Percentiles rank a stretch among this genome's conserved stretches.
These are phyloP conservation scores for Turritopsis rubra DNA, from an alignment of 30 jellyfish, hydroid and myxozoan genomes.

Conservation along the genomic window DNA sequence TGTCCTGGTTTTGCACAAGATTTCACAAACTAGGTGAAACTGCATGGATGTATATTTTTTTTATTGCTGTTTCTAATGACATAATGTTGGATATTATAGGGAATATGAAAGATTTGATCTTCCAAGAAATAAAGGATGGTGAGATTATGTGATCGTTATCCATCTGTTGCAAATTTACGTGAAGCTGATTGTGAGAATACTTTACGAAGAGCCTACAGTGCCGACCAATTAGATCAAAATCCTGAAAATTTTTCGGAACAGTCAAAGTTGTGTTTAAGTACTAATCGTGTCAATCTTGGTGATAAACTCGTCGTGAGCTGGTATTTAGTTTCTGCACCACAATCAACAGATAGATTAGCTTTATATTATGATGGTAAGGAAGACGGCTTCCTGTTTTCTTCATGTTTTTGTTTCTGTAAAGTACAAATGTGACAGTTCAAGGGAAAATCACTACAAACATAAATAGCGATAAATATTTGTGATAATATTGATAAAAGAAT, in stretches of 20 bases:
- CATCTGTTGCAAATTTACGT: conserved; percentile 25
- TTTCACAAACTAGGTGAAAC: too few species aligned
- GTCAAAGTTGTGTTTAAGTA: conserved; percentile 52
- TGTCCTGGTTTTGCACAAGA: too few species aligned
- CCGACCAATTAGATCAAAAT: conserved; percentile 44
- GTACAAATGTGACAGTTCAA: too few species aligned
- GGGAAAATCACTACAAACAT: too few species aligned
- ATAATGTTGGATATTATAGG: background rate
- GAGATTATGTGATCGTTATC: conserved; percentile 10
- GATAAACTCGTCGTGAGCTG: conserved; percentile 70
- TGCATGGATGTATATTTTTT: background rate
- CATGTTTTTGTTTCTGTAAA: background rate
- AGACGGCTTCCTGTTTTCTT: too few species aligned
- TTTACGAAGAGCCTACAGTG: conserved; percentile 88
- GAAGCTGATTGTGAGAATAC: conserved; percentile 19
- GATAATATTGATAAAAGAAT: too few species aligned
- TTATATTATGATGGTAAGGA: conserved; percentile 47
- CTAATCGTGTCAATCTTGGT: conserved; percentile 79
- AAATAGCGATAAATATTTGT: too few species aligned
- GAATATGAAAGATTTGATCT: background rate
- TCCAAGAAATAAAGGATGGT: background rate
- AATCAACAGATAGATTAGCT: conserved; percentile 71
- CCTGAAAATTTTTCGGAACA: conserved; percentile 29
- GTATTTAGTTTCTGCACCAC: conserved; percentile 37
- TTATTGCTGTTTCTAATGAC: too few species aligned